These are phyloP conservation scores for Stenoptilia bipunctidactyla DNA, from an alignment of 2,888 invertebrate species.

Conservation along the genomic window DNA sequence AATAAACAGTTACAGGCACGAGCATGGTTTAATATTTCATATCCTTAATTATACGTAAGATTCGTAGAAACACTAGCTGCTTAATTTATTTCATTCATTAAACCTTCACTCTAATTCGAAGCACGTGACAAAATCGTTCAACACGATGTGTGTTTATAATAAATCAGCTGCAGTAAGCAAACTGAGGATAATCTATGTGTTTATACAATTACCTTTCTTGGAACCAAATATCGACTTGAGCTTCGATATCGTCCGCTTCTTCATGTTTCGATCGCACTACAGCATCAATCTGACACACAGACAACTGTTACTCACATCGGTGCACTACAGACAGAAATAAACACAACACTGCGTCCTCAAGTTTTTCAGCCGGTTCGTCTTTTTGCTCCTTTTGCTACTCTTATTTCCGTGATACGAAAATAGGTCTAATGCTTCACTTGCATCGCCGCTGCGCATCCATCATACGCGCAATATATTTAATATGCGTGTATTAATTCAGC, in stretches of 20 bases:
- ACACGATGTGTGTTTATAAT: slow-evolving; percentile 8
- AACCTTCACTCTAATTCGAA: slow-evolving; percentile 4
- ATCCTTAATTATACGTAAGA: too few relatives aligned
- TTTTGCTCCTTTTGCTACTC: slow-evolving; percentile 70
- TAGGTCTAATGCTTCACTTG: slow-evolving; percentile 64
- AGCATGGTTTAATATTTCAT: too few relatives aligned
- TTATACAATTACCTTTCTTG: slow-evolving; percentile 42
- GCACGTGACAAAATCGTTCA: slow-evolving; percentile 19
- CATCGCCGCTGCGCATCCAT: slow-evolving; percentile 60
- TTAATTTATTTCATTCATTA: too few relatives aligned
- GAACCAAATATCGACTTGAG: slow-evolving; percentile 58
- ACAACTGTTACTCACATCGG: slow-evolving; percentile 42
- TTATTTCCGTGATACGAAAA: slow-evolving; percentile 72
- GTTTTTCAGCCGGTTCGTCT: slow-evolving; percentile 59
- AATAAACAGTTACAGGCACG: too few relatives aligned
- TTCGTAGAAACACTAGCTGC: too few relatives aligned
- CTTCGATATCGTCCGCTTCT: slow-evolving; percentile 61
- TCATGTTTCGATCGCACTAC: slow-evolving; percentile 37
- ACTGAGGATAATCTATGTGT: neutral
- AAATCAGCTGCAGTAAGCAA: slow-evolving; percentile 14
- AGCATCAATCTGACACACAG: slow-evolving; percentile 26
- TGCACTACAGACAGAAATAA: slow-evolving; percentile 60
- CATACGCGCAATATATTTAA: slow-evolving; percentile 32
- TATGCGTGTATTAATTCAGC: slow-evolving; percentile 20
- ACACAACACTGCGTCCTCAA: slow-evolving; percentile 58